A percentile compares a stretch with the other conserved stretches of the same genome.
phyloP scores from a whole-genome alignment of 2,797 vertebrate genomes.

The Scyliorhinus canicula region DNA sequence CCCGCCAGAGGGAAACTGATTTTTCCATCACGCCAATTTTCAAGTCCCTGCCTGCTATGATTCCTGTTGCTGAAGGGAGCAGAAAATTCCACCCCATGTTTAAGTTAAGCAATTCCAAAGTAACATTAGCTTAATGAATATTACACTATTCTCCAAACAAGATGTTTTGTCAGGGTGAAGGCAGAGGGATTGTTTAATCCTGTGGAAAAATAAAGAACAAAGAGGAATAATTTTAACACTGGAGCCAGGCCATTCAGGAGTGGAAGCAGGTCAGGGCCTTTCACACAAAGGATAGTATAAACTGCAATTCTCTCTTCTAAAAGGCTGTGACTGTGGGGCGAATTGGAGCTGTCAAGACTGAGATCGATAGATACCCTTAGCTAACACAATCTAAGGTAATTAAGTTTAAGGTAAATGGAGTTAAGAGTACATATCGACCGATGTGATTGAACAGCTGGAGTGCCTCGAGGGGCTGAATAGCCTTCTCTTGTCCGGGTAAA shows the following conservation, averaged over 20 bases:
- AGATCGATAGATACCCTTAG: not conserved
- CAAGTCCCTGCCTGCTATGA: no score
- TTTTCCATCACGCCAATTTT: no score
- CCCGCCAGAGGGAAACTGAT: no score
- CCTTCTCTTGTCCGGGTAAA: not conserved
- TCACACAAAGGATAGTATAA: not conserved
- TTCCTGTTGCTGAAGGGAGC: no score
- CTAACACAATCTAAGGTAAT: not conserved
- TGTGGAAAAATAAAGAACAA: not conserved
- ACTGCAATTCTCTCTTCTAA: not conserved
- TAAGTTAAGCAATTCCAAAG: not conserved
- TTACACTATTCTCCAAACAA: not conserved
- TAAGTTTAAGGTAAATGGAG: not conserved
- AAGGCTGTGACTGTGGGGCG: not conserved
- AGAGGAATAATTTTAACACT: not conserved
- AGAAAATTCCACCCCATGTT: no score
- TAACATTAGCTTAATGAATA: not conserved
- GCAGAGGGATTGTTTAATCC: not conserved
- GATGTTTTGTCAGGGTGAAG: not conserved
- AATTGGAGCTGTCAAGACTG: not conserved
- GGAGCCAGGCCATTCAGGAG: no score
- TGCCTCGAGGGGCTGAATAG: not conserved
- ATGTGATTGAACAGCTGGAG: not conserved
- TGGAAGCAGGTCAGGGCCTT: not conserved
- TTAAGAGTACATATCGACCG: not conserved